These are phyloP conservation scores for Brachionus rotundiformis DNA, from an alignment of 1,140 invertebrate species.

Conservation along the genomic window DNA sequence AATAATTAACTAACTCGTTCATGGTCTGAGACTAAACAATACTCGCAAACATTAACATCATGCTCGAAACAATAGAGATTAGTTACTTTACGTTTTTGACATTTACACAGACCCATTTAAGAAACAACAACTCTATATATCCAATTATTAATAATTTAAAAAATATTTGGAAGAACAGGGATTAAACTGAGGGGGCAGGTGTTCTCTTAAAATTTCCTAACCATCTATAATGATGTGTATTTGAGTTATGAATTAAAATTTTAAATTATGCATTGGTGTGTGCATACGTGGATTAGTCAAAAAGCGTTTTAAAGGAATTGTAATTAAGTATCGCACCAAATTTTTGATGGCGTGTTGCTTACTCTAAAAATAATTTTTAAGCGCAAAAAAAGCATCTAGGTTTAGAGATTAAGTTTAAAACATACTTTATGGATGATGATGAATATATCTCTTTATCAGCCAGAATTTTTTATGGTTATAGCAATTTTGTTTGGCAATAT, in stretches of 20 bases:
- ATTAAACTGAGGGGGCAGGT: not conserved
- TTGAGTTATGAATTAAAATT: not conserved
- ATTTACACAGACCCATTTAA: constrained; percentile 92
- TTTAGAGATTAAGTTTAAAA: not conserved
- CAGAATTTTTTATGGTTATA: not conserved
- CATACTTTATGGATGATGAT: not conserved
- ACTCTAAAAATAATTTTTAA: not conserved
- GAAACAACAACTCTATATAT: not conserved
- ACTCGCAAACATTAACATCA: constrained; percentile 94
- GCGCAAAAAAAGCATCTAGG: not conserved
- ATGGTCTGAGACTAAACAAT: constrained; percentile 93
- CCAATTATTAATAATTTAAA: not conserved
- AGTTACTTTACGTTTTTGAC: constrained; percentile 90
- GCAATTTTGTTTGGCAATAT: not conserved
- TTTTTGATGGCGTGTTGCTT: not conserved
- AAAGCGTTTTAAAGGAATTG: not conserved
- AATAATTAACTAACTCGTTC: constrained; percentile 73
- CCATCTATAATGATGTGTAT: not conserved
- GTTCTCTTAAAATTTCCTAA: not conserved
- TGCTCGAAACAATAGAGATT: constrained; percentile 98
- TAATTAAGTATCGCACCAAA: not conserved
- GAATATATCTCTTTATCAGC: not conserved
- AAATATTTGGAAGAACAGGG: not conserved
- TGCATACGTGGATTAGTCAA: constrained; percentile 6
- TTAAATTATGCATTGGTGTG: constrained; percentile 3